A percentile compares a stretch with the other conserved stretches of the same genome.
Conservation (phyloP, 1,140 invertebrate species). For the Steinernema khuongi region DNA sequence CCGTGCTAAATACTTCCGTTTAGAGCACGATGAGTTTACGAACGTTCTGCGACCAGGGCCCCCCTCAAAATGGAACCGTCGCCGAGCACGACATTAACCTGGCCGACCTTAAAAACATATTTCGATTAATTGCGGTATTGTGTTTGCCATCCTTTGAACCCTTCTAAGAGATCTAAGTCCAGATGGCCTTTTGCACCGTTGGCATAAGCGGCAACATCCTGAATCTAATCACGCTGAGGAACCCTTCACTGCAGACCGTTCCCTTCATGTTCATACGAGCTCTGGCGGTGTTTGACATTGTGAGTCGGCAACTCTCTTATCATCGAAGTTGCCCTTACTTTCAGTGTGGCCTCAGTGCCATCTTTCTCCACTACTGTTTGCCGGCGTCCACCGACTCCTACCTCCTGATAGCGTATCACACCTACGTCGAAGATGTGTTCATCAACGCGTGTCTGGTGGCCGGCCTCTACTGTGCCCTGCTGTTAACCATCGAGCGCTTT, state of each 20-base stretch:
- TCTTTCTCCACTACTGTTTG: conserved; percentile 46
- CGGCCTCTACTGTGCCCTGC: conserved; percentile 55
- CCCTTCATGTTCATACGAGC: conserved; percentile 56
- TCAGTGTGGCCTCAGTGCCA: conserved; percentile 46
- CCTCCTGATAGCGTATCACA: conserved; percentile 25
- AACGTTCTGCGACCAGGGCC: not conserved
- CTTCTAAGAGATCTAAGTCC: not conserved
- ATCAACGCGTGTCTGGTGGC: conserved; percentile 57
- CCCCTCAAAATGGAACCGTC: not conserved
- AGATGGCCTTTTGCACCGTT: conserved; percentile 47
- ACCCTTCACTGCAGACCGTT: conserved; percentile 51
- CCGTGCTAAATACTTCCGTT: not conserved
- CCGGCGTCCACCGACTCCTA: not conserved
- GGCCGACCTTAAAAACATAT: not conserved
- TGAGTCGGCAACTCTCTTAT: conserved; percentile 18
- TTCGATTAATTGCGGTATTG: not conserved
- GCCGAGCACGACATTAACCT: not conserved
- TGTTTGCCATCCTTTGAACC: not conserved
- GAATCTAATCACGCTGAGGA: conserved; percentile 49
- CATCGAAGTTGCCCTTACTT: conserved; percentile 3
- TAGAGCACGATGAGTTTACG: not conserved
- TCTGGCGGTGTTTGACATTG: conserved; percentile 54
- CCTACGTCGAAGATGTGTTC: conserved; percentile 46
- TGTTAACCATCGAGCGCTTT: conserved; percentile 52
- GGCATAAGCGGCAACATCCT: conserved; percentile 51